Percentiles rank a stretch among this genome's conserved stretches.
Evolutionary conservation across 2,113 vertebrate species (phyloP).

Genomic region (Brienomyrus longianalis): DNA sequence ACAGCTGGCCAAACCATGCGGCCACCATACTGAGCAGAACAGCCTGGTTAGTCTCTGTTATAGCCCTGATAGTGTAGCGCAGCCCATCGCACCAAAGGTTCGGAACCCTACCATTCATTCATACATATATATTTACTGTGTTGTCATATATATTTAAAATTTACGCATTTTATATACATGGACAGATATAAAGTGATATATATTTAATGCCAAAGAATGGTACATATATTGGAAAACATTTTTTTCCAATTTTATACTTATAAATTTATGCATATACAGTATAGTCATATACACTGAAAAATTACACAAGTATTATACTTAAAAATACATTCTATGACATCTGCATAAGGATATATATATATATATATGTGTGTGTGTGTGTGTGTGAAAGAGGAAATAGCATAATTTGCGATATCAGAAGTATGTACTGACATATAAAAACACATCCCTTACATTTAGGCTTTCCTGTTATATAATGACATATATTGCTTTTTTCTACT

Average conservation of each 20-base stretch:
- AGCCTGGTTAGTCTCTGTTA: background rate
- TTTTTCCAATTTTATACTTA: background rate
- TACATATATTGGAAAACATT: constrained; percentile 15
- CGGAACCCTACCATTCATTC: background rate
- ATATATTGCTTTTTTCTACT: constrained; percentile 15
- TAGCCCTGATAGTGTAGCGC: background rate
- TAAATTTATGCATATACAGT: constrained; percentile 11
- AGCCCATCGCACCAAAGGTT: background rate
- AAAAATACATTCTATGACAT: constrained; percentile 12
- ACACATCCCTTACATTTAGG: constrained; percentile 1
- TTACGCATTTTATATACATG: background rate
- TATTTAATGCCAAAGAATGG: background rate
- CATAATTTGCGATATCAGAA: background rate
- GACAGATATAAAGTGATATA: constrained; percentile 1
- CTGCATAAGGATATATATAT: constrained; percentile 3
- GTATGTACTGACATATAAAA: background rate
- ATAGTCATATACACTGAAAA: constrained; percentile 9
- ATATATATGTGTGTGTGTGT: background rate
- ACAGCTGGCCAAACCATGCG: background rate
- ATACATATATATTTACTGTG: background rate
- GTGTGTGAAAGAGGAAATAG: background rate
- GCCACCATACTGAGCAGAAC: background rate
- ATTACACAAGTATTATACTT: background rate
- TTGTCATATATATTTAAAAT: background rate
- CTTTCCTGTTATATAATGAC: background rate